A percentile compares a stretch with the other conserved stretches of the same genome.
Conservation (phyloP, 2,797 vertebrate species). For the Cercopithecus diana region DNA sequence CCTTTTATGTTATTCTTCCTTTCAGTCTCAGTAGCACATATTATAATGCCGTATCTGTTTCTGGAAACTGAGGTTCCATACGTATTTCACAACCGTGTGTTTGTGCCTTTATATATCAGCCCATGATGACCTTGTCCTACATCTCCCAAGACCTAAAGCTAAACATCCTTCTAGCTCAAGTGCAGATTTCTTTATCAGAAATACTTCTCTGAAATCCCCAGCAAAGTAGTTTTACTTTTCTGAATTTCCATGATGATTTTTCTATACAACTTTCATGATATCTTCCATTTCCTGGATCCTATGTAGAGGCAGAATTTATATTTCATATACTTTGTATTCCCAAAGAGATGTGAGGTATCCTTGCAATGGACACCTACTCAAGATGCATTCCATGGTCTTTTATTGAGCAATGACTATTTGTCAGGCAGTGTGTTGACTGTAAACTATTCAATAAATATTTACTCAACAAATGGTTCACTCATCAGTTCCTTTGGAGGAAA, state of each 20-base stretch:
- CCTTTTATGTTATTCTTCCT: neutral
- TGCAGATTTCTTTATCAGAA: neutral
- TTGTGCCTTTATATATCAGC: neutral
- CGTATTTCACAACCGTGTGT: neutral
- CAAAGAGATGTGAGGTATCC: neutral
- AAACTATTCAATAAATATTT: slow-evolving; percentile 48
- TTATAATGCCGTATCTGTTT: neutral
- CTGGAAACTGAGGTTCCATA: neutral
- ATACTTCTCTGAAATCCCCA: neutral
- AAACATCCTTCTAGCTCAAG: neutral
- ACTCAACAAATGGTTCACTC: slow-evolving; percentile 11
- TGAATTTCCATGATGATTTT: slow-evolving; percentile 1
- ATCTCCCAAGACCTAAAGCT: neutral
- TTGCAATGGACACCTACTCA: neutral
- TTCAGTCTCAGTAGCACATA: neutral
- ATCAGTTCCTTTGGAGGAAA: neutral
- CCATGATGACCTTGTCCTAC: neutral
- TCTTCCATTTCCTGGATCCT: neutral
- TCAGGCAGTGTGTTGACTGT: neutral
- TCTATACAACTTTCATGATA: neutral
- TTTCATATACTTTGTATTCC: neutral
- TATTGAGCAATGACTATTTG: neutral
- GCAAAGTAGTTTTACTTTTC: neutral
- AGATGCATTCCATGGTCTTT: neutral
- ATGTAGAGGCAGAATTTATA: neutral